Percentiles rank a stretch among this genome's conserved stretches.
These are phyloP conservation scores for Gallirallus australis DNA, from an alignment of 2,797 vertebrate species.

Conservation along the genomic window DNA sequence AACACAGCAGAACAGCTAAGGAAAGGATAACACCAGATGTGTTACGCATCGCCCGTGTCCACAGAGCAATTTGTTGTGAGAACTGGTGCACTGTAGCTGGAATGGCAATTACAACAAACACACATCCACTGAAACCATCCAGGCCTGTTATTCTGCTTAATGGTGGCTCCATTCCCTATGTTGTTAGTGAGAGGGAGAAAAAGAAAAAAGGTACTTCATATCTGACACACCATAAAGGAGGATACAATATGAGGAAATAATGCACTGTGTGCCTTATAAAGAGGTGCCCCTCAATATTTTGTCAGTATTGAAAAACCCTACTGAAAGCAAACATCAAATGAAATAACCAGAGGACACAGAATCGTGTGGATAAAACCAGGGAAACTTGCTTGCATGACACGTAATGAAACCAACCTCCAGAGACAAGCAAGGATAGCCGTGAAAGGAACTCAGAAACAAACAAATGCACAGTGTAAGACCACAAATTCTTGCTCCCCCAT, in stretches of 20 bases:
- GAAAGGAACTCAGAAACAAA: background rate
- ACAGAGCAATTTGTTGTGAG: background rate
- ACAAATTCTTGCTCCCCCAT: conserved; percentile 25
- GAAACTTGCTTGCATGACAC: background rate
- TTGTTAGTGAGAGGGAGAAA: background rate
- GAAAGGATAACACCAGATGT: background rate
- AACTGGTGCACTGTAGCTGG: background rate
- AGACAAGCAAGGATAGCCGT: background rate
- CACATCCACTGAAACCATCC: background rate
- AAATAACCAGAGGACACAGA: background rate
- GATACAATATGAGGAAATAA: background rate
- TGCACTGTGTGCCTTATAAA: background rate
- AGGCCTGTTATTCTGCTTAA: background rate
- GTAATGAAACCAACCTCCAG: background rate
- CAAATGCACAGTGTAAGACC: background rate
- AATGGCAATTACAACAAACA: background rate
- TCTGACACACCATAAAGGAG: background rate
- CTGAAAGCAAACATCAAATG: background rate
- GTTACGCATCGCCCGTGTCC: fast-evolving
- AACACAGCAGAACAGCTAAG: background rate
- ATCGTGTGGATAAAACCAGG: background rate
- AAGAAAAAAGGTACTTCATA: background rate
- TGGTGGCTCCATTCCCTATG: background rate
- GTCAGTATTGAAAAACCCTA: background rate
- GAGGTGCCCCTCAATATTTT: background rate